A percentile compares a stretch with the other conserved stretches of the same genome.
phyloP scores from a whole-genome alignment of 1,140 invertebrate species.

The Spodoptera litura region DNA sequence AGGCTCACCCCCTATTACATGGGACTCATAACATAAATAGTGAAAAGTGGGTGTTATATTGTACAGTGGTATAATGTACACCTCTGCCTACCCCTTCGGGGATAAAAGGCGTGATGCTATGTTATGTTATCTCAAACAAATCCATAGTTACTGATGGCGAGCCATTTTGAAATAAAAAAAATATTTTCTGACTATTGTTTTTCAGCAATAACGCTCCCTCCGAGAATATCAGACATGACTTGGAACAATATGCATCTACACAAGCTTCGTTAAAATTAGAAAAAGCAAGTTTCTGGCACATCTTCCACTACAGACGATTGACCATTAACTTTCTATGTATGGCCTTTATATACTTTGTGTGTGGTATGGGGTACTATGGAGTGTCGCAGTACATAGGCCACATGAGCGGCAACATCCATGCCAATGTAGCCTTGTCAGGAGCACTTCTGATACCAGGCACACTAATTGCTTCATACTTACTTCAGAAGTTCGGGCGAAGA shows the following conservation, averaged over 20 bases:
- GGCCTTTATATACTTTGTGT: conserved; percentile 89
- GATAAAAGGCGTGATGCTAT: too few species aligned
- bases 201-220: conserved; percentile 56
- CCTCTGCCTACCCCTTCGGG: too few species aligned
- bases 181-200: background rate
- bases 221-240: conserved; percentile 62
- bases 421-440: conserved; percentile 90
- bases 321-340: conserved; percentile 80
- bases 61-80: too few species aligned
- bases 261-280: conserved; percentile 34
- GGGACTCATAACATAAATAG: too few species aligned
- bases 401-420: conserved; percentile 89
- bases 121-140: too few species aligned
- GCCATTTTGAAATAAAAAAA: too few species aligned
- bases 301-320: conserved; percentile 68
- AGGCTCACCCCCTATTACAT: too few species aligned
- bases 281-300: conserved; percentile 67
- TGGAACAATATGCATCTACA: conserved; percentile 59
- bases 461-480: conserved; percentile 87
- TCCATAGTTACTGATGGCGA: too few species aligned
- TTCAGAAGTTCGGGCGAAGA: conserved; percentile 88
- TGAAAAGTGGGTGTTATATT: too few species aligned
- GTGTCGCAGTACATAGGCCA: conserved; percentile 90
- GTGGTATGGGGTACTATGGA: conserved; percentile 91
- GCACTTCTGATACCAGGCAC: conserved; percentile 88